These are phyloP conservation scores for Brachionus paranguensis DNA, from an alignment of 1,140 invertebrate genomes.

Conservation along the genomic window DNA sequence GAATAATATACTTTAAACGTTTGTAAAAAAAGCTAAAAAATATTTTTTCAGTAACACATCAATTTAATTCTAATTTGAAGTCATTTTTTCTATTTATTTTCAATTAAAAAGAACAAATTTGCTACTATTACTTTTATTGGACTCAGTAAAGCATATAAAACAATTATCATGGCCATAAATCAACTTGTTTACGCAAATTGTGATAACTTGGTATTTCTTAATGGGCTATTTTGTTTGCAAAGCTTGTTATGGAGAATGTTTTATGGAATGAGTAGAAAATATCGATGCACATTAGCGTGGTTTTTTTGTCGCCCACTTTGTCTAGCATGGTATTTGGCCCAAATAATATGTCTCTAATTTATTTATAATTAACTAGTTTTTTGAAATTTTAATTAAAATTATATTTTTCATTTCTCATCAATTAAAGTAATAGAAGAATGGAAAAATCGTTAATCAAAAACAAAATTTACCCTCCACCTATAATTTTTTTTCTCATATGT, in stretches of 20 bases:
- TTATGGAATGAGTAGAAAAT: not conserved
- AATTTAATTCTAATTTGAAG: not conserved
- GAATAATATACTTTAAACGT: not conserved
- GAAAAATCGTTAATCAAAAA: slow-evolving; percentile 33
- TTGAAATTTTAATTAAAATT: slow-evolving; percentile 28
- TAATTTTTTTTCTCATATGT: slow-evolving; percentile 14
- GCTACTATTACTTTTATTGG: not conserved
- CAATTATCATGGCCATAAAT: not conserved
- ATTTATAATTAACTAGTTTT: slow-evolving; percentile 17
- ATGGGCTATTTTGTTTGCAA: not conserved
- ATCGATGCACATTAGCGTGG: not conserved
- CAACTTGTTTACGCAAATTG: not conserved
- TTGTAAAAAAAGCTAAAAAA: not conserved
- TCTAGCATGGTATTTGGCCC: not conserved
- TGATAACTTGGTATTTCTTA: not conserved
- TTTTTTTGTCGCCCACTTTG: not conserved
- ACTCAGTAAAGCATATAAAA: not conserved
- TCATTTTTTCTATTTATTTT: not conserved
- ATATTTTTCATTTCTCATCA: slow-evolving; percentile 26
- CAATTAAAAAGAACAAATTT: not conserved
- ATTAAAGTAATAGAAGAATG: not conserved
- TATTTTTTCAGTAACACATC: not conserved
- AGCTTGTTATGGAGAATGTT: not conserved
- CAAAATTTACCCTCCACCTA: slow-evolving; percentile 32
- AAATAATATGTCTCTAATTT: slow-evolving; percentile 1